Evolutionary conservation across 2,888 invertebrate species (phyloP), one percentile per base, ranked within the genome.

Genomic region (Athripsodes cinereus): DNA sequence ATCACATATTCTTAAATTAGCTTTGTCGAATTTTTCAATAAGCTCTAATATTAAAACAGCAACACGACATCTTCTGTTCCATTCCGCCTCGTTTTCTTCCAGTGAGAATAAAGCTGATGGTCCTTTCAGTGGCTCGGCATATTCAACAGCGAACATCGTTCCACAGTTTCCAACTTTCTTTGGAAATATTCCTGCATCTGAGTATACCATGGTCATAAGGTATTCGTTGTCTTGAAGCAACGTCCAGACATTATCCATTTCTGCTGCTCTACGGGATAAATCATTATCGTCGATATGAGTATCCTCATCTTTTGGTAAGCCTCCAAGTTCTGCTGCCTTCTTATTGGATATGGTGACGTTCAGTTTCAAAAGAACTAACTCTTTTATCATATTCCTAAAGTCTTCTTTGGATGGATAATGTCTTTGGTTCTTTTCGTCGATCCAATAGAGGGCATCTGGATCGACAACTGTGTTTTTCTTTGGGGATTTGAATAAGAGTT

Each of bases 151-250:
- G 70, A 84, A 87, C 66, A 84, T 79, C 2, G 80, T 74, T 0
- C 87, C 87, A 69, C 87, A 87, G 1, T 84, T 82, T 5, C 86
- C 86, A 49, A 84, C 71, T 22, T 86, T 69, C 65, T 81, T 81
- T 1, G 88, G 87, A 66, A 87, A 85, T 52, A 85, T 73, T 62
- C 82, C 81, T 64, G 78, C 74, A 60, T 82, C 80, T 34, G 80
- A 77, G 69, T 81, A 83, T 52, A 85, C 69, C 48, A 78, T 73
- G 34, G 83, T 76, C 51, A 84, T 72, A 2, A 86, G 68, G 70
- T 85, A 88, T 69, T 88, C 88, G 68, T 84, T 82, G 66, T 86
- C 84, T 67, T 85, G 82, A 1, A 85, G 66, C 21, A 88, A 70
- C 44, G 78, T 71, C 84, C 85, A 85, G 3, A 85, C 70, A 67